Evolutionary conservation across 2,888 invertebrate species (phyloP).

Genomic region (Brachylomia viminalis): DNA sequence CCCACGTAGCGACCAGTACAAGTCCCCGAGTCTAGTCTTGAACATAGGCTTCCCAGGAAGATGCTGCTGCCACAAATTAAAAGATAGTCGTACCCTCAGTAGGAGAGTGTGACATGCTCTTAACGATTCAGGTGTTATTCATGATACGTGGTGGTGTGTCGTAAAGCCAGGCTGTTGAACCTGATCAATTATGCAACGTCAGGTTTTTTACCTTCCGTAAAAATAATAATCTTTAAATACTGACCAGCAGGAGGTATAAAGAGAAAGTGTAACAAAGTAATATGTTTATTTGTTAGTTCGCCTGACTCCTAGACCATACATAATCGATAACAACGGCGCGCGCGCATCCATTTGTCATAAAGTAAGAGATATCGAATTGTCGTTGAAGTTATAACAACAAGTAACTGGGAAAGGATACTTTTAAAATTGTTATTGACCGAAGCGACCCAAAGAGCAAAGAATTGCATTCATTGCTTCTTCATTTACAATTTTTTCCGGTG

Average conservation of each 20-base stretch:
- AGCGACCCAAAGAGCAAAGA: neutral
- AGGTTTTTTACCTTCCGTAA: neutral
- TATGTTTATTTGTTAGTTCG: slow-evolving; percentile 59
- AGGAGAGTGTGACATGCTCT: neutral
- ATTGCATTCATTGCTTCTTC: slow-evolving; percentile 9
- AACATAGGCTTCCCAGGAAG: neutral
- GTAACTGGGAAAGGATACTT: slow-evolving; percentile 22
- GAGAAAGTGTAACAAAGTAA: slow-evolving; percentile 68
- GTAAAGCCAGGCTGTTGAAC: neutral
- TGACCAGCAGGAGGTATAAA: slow-evolving; percentile 12
- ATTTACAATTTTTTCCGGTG: neutral
- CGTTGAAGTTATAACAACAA: slow-evolving; percentile 53
- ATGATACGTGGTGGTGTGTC: neutral
- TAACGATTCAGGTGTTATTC: too few species aligned
- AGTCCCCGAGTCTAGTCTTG: neutral
- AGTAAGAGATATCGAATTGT: slow-evolving; percentile 37
- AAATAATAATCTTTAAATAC: slow-evolving; percentile 11
- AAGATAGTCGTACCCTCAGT: neutral
- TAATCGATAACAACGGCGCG: slow-evolving; percentile 58
- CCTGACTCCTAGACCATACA: slow-evolving; percentile 44
- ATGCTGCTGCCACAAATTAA: neutral
- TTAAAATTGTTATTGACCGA: slow-evolving; percentile 17
- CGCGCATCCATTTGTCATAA: slow-evolving; percentile 58
- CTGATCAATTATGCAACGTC: neutral
- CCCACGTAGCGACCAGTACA: neutral